Evolutionary conservation across 2,797 vertebrate species (phyloP).

Genomic region (Sebastes taczanowskii): DNA sequence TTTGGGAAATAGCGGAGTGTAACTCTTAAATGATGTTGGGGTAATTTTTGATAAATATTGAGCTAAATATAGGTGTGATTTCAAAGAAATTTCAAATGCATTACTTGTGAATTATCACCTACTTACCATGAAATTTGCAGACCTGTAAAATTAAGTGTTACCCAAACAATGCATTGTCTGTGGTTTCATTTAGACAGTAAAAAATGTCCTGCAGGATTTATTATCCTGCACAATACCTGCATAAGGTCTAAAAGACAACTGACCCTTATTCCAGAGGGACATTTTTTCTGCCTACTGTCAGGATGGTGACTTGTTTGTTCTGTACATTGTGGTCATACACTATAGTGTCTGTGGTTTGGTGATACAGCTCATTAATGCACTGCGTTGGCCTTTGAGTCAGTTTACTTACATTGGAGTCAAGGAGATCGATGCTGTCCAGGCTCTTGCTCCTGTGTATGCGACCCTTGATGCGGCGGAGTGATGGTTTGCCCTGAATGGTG

Average conservation of each 20-base stretch:
- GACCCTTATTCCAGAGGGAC: neutral
- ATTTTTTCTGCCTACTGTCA: neutral
- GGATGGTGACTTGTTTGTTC: neutral
- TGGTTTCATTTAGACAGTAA: neutral
- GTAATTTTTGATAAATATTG: too few relatives aligned
- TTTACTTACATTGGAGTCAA: constrained; percentile 94
- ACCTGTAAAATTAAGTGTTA: too few relatives aligned
- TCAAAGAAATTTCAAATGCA: too few relatives aligned
- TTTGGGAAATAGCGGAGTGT: too few relatives aligned
- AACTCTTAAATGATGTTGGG: too few relatives aligned
- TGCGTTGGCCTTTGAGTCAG: neutral
- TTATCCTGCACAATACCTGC: neutral
- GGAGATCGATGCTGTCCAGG: constrained; percentile 93
- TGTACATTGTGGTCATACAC: neutral
- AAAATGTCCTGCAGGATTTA: neutral
- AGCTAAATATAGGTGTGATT: too few relatives aligned
- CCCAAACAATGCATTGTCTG: neutral
- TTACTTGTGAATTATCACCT: too few relatives aligned
- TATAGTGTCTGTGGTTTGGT: neutral
- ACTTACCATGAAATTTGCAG: too few relatives aligned
- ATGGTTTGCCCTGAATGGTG: constrained; percentile 92
- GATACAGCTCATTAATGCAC: neutral
- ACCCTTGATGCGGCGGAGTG: constrained; percentile 95
- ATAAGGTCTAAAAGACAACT: neutral
- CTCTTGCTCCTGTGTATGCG: constrained; percentile 96